Conservation (phyloP, 2,888 invertebrate species). For the Chydorus sphaericus region DNA sequence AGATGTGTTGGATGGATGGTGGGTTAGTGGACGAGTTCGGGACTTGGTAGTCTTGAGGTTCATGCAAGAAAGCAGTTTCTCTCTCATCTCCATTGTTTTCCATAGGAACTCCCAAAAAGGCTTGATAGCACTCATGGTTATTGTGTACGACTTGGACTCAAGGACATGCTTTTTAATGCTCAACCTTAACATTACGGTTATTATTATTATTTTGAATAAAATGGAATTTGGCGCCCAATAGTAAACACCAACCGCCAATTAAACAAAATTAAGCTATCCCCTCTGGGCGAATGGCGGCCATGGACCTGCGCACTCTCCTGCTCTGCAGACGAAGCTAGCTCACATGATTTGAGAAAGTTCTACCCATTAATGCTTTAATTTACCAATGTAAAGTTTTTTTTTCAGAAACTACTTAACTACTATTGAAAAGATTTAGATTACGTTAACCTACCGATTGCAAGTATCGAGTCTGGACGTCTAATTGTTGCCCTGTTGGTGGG, state of each 20-base stretch:
- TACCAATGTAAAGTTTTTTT: no score
- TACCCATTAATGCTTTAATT: no score
- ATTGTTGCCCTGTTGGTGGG: no score
- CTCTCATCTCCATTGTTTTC: not conserved
- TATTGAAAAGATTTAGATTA: no score
- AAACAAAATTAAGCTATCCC: not conserved
- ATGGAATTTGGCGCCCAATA: not conserved
- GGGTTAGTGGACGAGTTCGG: not conserved
- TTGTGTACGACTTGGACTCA: not conserved
- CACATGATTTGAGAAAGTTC: not conserved
- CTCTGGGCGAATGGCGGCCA: slow-evolving; percentile 6
- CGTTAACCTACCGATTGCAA: no score
- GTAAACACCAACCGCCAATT: not conserved
- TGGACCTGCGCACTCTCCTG: not conserved
- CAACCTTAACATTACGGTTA: not conserved
- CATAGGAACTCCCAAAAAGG: not conserved
- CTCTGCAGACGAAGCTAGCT: slow-evolving; percentile 2
- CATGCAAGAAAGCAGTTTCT: not conserved
- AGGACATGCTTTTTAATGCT: not conserved
- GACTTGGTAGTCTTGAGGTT: no score
- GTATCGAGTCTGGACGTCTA: no score
- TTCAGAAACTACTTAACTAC: no score
- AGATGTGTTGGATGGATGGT: slow-evolving; percentile 7
- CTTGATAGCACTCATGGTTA: no score
- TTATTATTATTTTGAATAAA: not conserved